A percentile compares a stretch with the other conserved stretches of the same genome.
These are phyloP conservation scores for Nylanderia fulva DNA, from an alignment of 1,140 invertebrate genomes.

Conservation along the genomic window DNA sequence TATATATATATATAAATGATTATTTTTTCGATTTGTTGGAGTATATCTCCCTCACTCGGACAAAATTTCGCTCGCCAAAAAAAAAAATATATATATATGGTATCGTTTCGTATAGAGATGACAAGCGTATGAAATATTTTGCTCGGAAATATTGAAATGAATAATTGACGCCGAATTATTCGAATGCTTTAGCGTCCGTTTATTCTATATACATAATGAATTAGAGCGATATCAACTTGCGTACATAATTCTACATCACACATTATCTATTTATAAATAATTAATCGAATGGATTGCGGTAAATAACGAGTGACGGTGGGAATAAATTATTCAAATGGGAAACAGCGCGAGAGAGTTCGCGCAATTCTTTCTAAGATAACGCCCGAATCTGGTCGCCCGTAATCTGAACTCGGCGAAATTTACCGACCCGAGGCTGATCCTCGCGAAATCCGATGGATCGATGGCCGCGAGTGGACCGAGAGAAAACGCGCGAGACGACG, in stretches of 20 bases:
- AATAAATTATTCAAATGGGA: constrained; percentile 45
- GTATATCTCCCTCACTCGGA: no score
- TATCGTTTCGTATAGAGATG: not conserved
- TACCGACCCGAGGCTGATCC: constrained; percentile 11
- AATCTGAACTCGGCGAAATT: constrained; percentile 39
- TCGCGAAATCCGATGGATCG: constrained; percentile 13
- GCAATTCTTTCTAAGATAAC: constrained; percentile 42
- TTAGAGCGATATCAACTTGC: not conserved
- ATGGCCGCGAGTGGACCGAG: constrained; percentile 8
- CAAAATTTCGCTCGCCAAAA: not conserved
- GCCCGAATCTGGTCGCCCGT: not conserved
- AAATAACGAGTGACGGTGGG: not conserved
- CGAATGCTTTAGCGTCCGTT: not conserved
- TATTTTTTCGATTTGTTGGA: not conserved
- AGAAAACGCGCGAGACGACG: constrained; percentile 18
- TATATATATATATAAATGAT: no score
- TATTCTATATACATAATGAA: not conserved
- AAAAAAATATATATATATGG: no score
- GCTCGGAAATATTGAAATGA: not conserved
- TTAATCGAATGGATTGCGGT: not conserved
- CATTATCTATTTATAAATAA: not conserved
- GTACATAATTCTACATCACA: not conserved
- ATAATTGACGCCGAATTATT: not conserved
- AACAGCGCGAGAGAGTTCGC: not conserved
- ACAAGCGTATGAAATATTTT: not conserved